phyloP scores from a whole-genome alignment of 2,888 invertebrate genomes.

The Hypolimnas misippus region DNA sequence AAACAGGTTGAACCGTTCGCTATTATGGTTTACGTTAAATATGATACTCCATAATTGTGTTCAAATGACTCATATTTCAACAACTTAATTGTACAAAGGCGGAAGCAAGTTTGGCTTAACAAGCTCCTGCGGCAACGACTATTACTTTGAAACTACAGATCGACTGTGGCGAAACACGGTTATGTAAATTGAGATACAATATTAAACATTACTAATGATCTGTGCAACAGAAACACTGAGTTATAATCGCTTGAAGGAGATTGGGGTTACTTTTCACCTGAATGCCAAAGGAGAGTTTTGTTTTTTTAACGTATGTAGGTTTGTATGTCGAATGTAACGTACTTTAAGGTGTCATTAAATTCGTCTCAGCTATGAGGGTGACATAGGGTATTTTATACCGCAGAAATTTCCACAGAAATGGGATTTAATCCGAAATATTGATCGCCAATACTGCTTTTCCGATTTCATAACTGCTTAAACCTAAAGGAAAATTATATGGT shows the following conservation, averaged over 20 bases:
- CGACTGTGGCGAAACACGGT: slow-evolving; percentile 16
- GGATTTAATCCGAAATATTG: no score
- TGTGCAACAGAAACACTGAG: slow-evolving; percentile 8
- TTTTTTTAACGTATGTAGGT: no score
- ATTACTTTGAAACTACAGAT: slow-evolving; percentile 17
- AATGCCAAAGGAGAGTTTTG: no score
- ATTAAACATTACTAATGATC: slow-evolving; percentile 14
- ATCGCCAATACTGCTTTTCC: no score
- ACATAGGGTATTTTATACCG: no score
- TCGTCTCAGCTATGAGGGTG: no score
- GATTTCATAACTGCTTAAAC: no score
- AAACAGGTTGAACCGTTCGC: neutral
- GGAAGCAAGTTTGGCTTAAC: slow-evolving; percentile 15
- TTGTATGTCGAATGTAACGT: no score
- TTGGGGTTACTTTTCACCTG: neutral
- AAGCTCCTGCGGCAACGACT: slow-evolving; percentile 14
- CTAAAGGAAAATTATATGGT: no score
- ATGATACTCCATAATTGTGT: slow-evolving; percentile 7
- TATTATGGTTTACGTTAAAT: slow-evolving; percentile 1
- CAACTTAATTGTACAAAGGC: slow-evolving; percentile 15
- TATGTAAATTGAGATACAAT: slow-evolving; percentile 18
- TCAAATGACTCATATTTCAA: slow-evolving; percentile 13
- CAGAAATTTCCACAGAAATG: no score
- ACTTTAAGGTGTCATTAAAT: no score
- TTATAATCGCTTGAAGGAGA: neutral